Evolutionary conservation across 2,113 vertebrate genomes (phyloP), one percentile per base, ranked within the genome.

Genomic region (Rhinolophus ferrumequinum): DNA sequence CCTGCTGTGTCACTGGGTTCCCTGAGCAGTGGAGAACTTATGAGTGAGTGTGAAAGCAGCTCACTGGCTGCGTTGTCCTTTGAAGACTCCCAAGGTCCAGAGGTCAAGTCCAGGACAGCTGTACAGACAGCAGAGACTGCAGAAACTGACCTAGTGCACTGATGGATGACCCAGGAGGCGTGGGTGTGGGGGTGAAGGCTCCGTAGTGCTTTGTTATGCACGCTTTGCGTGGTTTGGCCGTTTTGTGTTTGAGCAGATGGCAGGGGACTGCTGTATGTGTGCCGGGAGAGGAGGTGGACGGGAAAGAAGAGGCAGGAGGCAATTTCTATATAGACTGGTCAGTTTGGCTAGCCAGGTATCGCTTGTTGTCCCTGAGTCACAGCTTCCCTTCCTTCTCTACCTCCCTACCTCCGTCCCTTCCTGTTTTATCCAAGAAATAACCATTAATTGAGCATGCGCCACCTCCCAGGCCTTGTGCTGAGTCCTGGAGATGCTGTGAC

Each of bases 101-200:
- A 83, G 24, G 58, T 52, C 26, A 72, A 44, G 35, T 19, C 33
- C 10, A 8, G 14, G 24, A 12, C 15, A 56, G 52, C 44, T 3
- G 8, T 12, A 47, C 47, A 60, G 33, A 58, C 28, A 24, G 26
- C 4, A 14, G 41, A 38, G 19, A 28, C 3, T 2, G 19, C 24
- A 77, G 60, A 69, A n/a, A 28, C n/a, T 52, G 35, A 24, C 30
- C 18, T n/a, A 24, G 33, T 19, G 5, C 26, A 3, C 21, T 8
- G 24, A 28, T 18, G 18, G 52, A 16, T 38, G 33, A 64, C 35
- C 52, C 52, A 5, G 69, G 35, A 35, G 35, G 14, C 16, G 41
- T 64, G 4, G 21, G 33, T 0, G 0, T 8, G 7, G 33, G 21
- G 50, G 6, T 5, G 0, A 2, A 19, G 26, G 33, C 26, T 64